Percentiles rank a stretch among this genome's conserved stretches.
phyloP scores from a whole-genome alignment of 2,888 invertebrate species.

The Coremacera marginata region DNA sequence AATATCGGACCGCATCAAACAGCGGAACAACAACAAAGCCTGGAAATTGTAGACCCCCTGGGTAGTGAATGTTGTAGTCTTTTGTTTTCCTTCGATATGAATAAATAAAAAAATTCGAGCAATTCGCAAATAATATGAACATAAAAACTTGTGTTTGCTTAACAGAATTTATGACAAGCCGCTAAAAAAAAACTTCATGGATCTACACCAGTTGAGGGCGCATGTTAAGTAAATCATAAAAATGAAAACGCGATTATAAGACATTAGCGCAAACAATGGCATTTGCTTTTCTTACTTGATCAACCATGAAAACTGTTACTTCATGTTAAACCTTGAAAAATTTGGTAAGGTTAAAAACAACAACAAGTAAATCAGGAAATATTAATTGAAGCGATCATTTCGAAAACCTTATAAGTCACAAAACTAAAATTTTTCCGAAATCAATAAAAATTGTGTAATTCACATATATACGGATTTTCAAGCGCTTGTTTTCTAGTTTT shows the following conservation, averaged over 20 bases:
- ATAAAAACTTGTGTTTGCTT: constrained; percentile 44
- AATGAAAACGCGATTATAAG: too few species aligned
- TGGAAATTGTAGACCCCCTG: constrained; percentile 29
- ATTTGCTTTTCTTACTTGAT: too few species aligned
- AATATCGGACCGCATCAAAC: background rate
- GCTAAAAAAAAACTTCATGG: constrained; percentile 1
- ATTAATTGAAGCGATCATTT: too few species aligned
- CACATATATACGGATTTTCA: too few species aligned
- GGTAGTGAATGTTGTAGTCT: constrained; percentile 15
- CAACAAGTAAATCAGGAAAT: too few species aligned
- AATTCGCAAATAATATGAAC: constrained; percentile 46
- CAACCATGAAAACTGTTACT: too few species aligned
- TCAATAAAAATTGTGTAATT: too few species aligned
- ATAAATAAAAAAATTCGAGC: constrained; percentile 39
- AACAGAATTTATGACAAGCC: constrained; percentile 40
- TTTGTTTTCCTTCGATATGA: constrained; percentile 13
- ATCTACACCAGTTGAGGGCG: background rate
- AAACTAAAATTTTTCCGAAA: too few species aligned
- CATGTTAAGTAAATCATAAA: background rate
- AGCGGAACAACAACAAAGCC: constrained; percentile 14
- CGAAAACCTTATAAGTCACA: too few species aligned
- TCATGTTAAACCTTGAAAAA: too few species aligned
- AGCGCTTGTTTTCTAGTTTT: too few species aligned
- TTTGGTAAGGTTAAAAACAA: too few species aligned
- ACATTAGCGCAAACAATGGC: background rate